phyloP scores from a whole-genome alignment of 2,113 vertebrate genomes.

The Nibea albiflora region DNA sequence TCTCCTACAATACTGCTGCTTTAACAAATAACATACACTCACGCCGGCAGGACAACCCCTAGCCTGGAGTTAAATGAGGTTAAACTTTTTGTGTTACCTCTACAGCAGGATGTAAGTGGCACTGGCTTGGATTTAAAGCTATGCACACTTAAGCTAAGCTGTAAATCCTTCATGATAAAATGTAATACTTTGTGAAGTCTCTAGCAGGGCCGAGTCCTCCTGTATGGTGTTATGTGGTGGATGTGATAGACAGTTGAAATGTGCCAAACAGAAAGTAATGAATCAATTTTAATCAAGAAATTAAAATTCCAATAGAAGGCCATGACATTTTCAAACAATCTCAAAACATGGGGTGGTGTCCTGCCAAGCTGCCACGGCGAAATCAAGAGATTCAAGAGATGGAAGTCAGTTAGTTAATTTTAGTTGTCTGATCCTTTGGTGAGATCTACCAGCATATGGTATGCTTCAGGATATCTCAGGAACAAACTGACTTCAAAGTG shows the following conservation, averaged over 20 bases:
- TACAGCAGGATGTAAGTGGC: background rate
- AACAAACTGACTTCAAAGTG: background rate
- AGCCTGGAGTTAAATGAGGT: constrained; percentile 17
- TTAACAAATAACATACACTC: background rate
- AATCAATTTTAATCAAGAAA: constrained; percentile 6
- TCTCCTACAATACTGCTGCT: constrained; percentile 4
- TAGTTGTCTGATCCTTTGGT: constrained; percentile 17
- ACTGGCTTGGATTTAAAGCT: constrained; percentile 14
- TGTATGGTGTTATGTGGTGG: background rate
- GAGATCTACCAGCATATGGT: background rate
- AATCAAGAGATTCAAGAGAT: background rate
- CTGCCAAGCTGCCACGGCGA: background rate
- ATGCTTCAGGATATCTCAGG: background rate
- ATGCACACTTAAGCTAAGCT: constrained; percentile 1
- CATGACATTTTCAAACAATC: background rate
- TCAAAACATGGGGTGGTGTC: constrained; percentile 13
- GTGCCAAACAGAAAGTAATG: background rate
- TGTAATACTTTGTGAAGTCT: background rate
- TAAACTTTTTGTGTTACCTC: constrained; percentile 19
- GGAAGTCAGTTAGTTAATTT: background rate
- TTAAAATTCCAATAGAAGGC: background rate
- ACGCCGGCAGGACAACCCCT: background rate
- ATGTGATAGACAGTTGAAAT: background rate
- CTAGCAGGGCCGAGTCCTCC: background rate
- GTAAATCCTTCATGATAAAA: constrained; percentile 22